A percentile compares a stretch with the other conserved stretches of the same genome.
phyloP scores from a whole-genome alignment of 1,140 invertebrate species.

The Drosophila pseudoananassae region DNA sequence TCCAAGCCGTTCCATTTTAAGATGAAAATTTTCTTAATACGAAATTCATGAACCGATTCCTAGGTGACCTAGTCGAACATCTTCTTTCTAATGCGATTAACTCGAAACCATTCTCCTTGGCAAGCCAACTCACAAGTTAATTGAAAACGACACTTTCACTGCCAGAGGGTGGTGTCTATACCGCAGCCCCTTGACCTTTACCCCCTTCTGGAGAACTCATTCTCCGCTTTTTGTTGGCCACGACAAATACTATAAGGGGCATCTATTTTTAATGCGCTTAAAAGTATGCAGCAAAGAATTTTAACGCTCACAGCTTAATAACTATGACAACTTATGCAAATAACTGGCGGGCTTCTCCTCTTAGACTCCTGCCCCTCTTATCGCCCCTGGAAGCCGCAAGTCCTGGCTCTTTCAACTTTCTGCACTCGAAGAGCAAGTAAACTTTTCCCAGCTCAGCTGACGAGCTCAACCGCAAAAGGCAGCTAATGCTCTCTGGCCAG shows the following conservation, averaged over 20 bases:
- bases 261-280: conserved; percentile 77
- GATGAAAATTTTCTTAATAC: not conserved
- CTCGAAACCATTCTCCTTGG: conserved; percentile 7
- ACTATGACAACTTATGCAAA: conserved; percentile 81
- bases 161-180: conserved; percentile 14
- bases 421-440: conserved; percentile 34
- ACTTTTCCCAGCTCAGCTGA: conserved; percentile 36
- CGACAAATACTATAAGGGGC: conserved; percentile 36
- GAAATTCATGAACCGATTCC: not conserved
- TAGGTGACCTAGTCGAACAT: conserved; percentile 14
- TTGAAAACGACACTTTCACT: conserved; percentile 58
- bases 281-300: conserved; percentile 60
- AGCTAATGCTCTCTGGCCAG: conserved; percentile 63
- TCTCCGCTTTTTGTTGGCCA: conserved; percentile 6
- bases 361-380: not conserved
- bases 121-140: conserved; percentile 36
- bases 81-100: conserved; percentile 51
- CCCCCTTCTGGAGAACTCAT: not conserved
- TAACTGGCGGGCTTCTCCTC: conserved; percentile 51
- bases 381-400: conserved; percentile 18
- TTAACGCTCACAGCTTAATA: conserved; percentile 68
- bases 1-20: conserved; percentile 1
- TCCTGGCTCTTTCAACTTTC: conserved; percentile 39
- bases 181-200: not conserved
- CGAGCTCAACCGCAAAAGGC: conserved; percentile 70